These are phyloP conservation scores for Nasonia vitripennis DNA, from an alignment of 1,140 invertebrate genomes.

Conservation along the genomic window DNA sequence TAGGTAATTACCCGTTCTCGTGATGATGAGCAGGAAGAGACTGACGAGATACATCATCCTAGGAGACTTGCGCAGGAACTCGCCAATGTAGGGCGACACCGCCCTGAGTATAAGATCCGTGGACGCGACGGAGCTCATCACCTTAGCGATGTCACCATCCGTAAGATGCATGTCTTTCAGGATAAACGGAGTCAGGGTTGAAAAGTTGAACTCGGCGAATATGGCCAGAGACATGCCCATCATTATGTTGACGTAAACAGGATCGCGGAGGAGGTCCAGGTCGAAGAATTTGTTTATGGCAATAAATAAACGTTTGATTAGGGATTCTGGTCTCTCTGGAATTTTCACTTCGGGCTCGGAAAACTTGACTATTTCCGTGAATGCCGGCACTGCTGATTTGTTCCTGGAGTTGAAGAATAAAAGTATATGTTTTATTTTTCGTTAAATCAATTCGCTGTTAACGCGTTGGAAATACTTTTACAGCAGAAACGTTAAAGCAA, in stretches of 20 bases:
- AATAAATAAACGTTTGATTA: neutral
- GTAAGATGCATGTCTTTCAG: constrained; percentile 77
- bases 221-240: constrained; percentile 81
- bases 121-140: constrained; percentile 78
- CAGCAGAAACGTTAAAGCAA: neutral
- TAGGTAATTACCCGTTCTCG: constrained; percentile 78
- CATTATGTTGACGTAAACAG: constrained; percentile 79
- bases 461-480: no score
- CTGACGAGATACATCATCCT: constrained; percentile 82
- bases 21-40: constrained; percentile 79
- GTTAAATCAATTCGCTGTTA: no score
- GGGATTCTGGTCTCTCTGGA: no score
- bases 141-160: constrained; percentile 76
- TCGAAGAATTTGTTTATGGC: constrained; percentile 70
- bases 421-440: no score
- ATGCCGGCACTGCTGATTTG: no score
- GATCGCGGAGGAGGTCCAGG: constrained; percentile 76
- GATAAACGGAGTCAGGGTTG: constrained; percentile 80
- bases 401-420: no score
- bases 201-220: constrained; percentile 83
- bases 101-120: constrained; percentile 78
- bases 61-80: constrained; percentile 80
- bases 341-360: neutral
- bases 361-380: neutral
- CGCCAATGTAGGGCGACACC: constrained; percentile 78